Conservation (phyloP, 1,140 invertebrate species). For the Mya arenaria region DNA sequence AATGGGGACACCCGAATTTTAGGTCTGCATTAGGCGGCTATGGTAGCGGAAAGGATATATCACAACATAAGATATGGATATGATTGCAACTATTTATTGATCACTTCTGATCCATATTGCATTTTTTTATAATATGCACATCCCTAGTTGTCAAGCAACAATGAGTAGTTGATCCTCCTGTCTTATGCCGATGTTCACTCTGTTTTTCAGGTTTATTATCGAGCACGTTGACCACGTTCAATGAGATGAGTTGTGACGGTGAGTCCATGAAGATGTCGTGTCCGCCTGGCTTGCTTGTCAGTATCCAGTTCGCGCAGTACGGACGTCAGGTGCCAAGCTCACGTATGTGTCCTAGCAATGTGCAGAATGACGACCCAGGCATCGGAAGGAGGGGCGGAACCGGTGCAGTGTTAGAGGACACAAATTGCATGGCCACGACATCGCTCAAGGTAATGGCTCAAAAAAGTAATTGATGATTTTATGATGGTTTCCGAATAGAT, state of each 20-base stretch:
- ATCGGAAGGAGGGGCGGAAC: constrained; percentile 13
- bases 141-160: too few species aligned
- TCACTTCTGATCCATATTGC: too few species aligned
- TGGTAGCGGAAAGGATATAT: too few species aligned
- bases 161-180: too few species aligned
- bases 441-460: constrained; percentile 71
- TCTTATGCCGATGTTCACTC: too few species aligned
- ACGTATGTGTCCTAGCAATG: constrained; percentile 63
- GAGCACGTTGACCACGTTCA: constrained; percentile 93
- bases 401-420: constrained; percentile 67
- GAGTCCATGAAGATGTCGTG: constrained; percentile 91
- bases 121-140: too few species aligned
- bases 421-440: constrained; percentile 74
- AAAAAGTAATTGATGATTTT: background rate
- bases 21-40: too few species aligned
- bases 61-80: too few species aligned
- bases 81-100: too few species aligned
- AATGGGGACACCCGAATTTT: too few species aligned
- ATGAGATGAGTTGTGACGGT: constrained; percentile 93
- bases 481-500: too few species aligned
- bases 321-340: constrained; percentile 78
- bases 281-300: constrained; percentile 92
- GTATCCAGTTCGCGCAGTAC: constrained; percentile 90
- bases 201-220: constrained; percentile 88
- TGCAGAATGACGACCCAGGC: constrained; percentile 20